Evolutionary conservation across 2,888 invertebrate species (phyloP), one percentile per base, ranked within the genome.

Genomic region (Dynastes maya): DNA sequence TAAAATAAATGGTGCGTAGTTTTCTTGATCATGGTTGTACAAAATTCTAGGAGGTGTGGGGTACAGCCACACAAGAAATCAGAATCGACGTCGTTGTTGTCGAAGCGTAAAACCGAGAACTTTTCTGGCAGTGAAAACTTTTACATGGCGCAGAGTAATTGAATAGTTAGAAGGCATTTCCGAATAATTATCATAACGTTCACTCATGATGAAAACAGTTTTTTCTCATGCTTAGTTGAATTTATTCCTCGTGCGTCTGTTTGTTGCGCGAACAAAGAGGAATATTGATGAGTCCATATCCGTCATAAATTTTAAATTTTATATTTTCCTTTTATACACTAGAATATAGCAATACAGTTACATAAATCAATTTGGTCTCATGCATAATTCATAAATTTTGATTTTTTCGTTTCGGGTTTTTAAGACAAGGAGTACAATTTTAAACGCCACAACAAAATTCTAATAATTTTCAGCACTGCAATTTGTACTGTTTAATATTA

Each of bases 161-260:
- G 71, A 55, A 71, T 55, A 55, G 55, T 55, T 55, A 55, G 71
- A 11, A 37, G 32, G 53, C n/a, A 71, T 71, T 71, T 71, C 55
- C 55, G 32, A 55, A 55, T 53, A 37, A 37, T 71, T 71, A 71
- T 71, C 55, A 53, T 55, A 71, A 71, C 55, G 71, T 71, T 32
- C n/a, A 13, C 32, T 55, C 55, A 71, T 71, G 71, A 22, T n/a
- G 40, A 55, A 55, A 37, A 55, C 11, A 16, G 58, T 37, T 55
- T 37, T 55, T 55, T 71, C n/a, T n/a, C 55, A 11, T 8, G 8
- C 11, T 45, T 45, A 45, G 45, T 45, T 45, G 13, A 71, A 22
- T 29, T 32, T 37, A 11, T 51, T 27, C 0, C 9, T 2, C n/a
- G 0, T 27, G 9, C 13, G 29, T 32, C n/a, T 32, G 16, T 9